Evolutionary conservation across 2,113 vertebrate species (phyloP).

Genomic region (Boulengerochromis microlepis): DNA sequence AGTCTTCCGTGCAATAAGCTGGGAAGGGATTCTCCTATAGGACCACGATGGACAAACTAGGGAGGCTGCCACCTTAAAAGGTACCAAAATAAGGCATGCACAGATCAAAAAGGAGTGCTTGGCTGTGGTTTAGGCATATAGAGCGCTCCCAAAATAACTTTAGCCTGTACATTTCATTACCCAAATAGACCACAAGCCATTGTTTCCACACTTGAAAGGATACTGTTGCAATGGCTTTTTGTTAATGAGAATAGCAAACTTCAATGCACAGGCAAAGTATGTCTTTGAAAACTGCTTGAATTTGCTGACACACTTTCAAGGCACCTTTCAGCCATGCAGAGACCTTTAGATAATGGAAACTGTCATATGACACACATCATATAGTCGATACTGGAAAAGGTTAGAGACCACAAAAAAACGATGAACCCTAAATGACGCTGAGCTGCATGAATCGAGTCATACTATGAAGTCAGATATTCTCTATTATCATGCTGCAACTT

Average conservation of each 20-base stretch:
- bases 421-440: background rate
- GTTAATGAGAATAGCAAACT: background rate
- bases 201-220: background rate
- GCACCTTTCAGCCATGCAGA: background rate
- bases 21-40: background rate
- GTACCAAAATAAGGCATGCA: background rate
- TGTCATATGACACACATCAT: background rate
- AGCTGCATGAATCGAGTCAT: background rate
- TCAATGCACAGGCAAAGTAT: background rate
- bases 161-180: background rate
- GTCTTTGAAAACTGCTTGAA: background rate
- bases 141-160: background rate
- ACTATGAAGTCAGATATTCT: background rate
- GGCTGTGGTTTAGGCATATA: background rate
- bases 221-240: background rate
- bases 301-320: background rate
- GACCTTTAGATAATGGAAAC: background rate
- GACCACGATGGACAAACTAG: accelerated
- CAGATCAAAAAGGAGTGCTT: background rate
- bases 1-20: background rate
- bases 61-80: background rate
- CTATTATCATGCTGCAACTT: background rate
- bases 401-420: background rate
- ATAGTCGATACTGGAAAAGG: background rate
- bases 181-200: background rate